phyloP scores from a whole-genome alignment of 2,888 invertebrate genomes.

The Chaitophorus viminalis region DNA sequence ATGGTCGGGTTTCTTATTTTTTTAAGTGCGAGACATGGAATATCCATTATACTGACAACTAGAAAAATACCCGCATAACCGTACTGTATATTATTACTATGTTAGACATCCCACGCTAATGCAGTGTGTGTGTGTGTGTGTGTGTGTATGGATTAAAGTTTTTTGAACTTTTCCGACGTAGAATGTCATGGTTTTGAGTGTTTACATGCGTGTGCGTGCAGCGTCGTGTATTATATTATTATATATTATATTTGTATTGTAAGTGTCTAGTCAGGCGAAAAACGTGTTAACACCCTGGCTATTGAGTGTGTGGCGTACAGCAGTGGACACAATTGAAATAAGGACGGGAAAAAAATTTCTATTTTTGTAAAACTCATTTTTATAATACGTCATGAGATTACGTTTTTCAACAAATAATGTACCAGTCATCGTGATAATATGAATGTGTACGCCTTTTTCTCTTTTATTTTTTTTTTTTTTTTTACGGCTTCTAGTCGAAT shows the following conservation, averaged over 20 bases:
- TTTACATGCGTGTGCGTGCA: background rate
- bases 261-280: slow-evolving; percentile 38
- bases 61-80: background rate
- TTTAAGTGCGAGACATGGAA: slow-evolving; percentile 11
- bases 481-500: background rate
- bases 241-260: background rate
- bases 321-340: slow-evolving; percentile 10
- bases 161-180: slow-evolving; percentile 28
- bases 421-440: slow-evolving; percentile 44
- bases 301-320: background rate
- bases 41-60: slow-evolving; percentile 20
- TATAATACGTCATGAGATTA: slow-evolving; percentile 26
- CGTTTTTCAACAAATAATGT: slow-evolving; percentile 25
- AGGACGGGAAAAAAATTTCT: slow-evolving; percentile 6
- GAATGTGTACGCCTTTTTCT: slow-evolving; percentile 15
- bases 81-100: background rate
- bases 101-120: too few species aligned
- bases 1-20: background rate
- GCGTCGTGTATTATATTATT: background rate
- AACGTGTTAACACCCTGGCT: slow-evolving; percentile 20
- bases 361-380: slow-evolving; percentile 20
- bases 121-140: background rate
- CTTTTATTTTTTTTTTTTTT: background rate
- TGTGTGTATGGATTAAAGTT: background rate
- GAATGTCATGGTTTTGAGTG: slow-evolving; percentile 16